phyloP scores from a whole-genome alignment of 1,140 invertebrate genomes.

The Centruroides vittatus region DNA sequence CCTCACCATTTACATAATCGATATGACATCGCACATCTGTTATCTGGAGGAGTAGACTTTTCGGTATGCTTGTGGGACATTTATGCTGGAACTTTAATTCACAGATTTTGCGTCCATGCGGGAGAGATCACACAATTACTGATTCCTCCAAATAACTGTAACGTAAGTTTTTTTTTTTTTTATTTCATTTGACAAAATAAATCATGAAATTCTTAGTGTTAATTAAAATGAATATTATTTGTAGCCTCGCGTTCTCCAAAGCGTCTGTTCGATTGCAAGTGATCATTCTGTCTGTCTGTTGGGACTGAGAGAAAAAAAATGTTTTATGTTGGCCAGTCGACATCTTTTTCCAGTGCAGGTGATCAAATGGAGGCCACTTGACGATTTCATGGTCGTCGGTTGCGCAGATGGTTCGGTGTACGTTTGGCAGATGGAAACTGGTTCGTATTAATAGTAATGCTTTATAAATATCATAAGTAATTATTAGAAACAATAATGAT shows the following conservation, averaged over 20 bases:
- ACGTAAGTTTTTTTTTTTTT: conserved; percentile 38
- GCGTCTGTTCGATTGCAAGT: conserved; percentile 89
- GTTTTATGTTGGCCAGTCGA: conserved; percentile 83
- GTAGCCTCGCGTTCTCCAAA: conserved; percentile 80
- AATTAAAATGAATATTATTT: conserved; percentile 18
- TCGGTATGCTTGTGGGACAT: conserved; percentile 96
- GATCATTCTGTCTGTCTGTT: conserved; percentile 94
- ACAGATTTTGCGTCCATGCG: conserved; percentile 93
- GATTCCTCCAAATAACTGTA: conserved; percentile 82
- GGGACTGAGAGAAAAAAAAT: conserved; percentile 84
- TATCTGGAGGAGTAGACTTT: conserved; percentile 95
- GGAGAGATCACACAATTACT: conserved; percentile 67
- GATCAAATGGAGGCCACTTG: conserved; percentile 93
- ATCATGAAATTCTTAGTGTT: not conserved
- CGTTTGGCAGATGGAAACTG: conserved; percentile 99
- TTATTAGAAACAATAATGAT: too few relatives aligned
- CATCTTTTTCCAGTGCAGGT: conserved; percentile 91
- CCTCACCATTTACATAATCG: conserved; percentile 82
- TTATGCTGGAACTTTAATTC: conserved; percentile 70
- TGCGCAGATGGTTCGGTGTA: conserved; percentile 95
- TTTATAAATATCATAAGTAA: too few relatives aligned
- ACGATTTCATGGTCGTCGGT: conserved; percentile 97
- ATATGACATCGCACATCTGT: conserved; percentile 78
- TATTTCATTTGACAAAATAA: not conserved
- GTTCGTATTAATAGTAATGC: conserved; percentile 24